Base-by-base conservation (phyloP, 2,888 invertebrate genomes). In the Bombylius discolor region DNA sequence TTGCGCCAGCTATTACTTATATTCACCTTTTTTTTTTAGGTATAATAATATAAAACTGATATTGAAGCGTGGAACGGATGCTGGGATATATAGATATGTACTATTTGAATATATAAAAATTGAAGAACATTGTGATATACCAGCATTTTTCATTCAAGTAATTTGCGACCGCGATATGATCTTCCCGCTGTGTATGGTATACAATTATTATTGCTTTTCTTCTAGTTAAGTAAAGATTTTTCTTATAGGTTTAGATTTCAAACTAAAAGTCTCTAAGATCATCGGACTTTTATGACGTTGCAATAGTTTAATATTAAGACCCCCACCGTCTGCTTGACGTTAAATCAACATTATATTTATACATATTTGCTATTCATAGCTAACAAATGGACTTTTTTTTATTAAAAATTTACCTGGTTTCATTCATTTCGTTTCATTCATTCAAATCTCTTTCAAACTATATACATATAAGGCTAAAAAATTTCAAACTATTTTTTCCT, bases 371-470 rank as follows among this genome's bases (percentile, higher is more conserved):
- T 23, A 23, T 23, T 23, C 23, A 23, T 23, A 23, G 23, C 23
- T 23, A 23, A 23, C 23, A 23, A 23, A 23, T 23, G 1, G 23
- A 23, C 23, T 23, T 23, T 23, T 23, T 23, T 23, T 23, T 23
- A 23, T 23, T 23, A 23, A 23, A 23, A 23, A 23, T 23, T 23
- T 23, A 23, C 23, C 23, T 23, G 23, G 23, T 3, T 55, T 55
- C 49, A 50, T 49, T 54, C 54, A 54, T 54, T 54, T 54, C 50
- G 47, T 36, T 55, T 39, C 47, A 51, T 55, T 55, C 55, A 55
- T 55, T 55, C 50, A 45, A 49, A 55, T 34, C 46, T 46, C 50
- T 36, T 50, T 55, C 49, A 36, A 50, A 55, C 23, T 23, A 23
- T 36, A 36, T 36, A 36, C 2, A 36, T 36, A 36, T 36, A 50